A percentile compares a stretch with the other conserved stretches of the same genome.
phyloP scores from a whole-genome alignment of 2,888 invertebrate genomes.

The Ametastegia equiseti region DNA sequence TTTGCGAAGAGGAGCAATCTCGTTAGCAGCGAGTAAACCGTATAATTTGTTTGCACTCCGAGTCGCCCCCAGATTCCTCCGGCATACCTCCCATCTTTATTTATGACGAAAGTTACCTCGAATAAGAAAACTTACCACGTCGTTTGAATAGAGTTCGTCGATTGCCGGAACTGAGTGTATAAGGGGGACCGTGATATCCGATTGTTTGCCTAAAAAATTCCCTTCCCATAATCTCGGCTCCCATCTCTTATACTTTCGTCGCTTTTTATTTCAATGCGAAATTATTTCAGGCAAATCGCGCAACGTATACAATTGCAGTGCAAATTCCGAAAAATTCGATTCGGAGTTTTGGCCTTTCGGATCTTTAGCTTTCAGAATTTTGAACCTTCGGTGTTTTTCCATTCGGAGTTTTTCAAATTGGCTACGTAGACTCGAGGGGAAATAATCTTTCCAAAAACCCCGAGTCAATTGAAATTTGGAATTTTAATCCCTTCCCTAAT shows the following conservation, averaged over 20 bases:
- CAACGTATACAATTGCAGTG: conserved; percentile 15
- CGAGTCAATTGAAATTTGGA: too few relatives aligned
- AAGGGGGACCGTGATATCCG: neutral
- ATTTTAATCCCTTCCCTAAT: too few relatives aligned
- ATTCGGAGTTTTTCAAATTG: too few relatives aligned
- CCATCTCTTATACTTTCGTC: neutral
- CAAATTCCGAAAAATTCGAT: too few relatives aligned
- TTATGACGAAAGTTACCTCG: conserved; percentile 39
- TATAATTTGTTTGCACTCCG: conserved; percentile 41
- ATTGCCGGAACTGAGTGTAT: neutral
- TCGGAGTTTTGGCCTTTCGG: too few relatives aligned
- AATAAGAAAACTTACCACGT: conserved; percentile 29
- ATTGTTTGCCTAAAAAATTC: conserved; percentile 8
- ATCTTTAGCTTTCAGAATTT: too few relatives aligned
- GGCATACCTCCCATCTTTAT: conserved; percentile 31
- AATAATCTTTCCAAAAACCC: too few relatives aligned
- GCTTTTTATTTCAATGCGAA: neutral
- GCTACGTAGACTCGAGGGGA: too few relatives aligned
- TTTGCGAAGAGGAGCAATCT: conserved; percentile 40
- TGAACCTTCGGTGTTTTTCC: too few relatives aligned
- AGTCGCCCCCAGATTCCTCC: neutral
- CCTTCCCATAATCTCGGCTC: neutral
- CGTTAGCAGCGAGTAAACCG: conserved; percentile 39
- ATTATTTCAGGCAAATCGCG: conserved; percentile 1
- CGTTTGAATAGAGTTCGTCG: conserved; percentile 34